These are phyloP conservation scores for Synergus gifuensis DNA, from an alignment of 2,888 invertebrate species.

Conservation along the genomic window DNA sequence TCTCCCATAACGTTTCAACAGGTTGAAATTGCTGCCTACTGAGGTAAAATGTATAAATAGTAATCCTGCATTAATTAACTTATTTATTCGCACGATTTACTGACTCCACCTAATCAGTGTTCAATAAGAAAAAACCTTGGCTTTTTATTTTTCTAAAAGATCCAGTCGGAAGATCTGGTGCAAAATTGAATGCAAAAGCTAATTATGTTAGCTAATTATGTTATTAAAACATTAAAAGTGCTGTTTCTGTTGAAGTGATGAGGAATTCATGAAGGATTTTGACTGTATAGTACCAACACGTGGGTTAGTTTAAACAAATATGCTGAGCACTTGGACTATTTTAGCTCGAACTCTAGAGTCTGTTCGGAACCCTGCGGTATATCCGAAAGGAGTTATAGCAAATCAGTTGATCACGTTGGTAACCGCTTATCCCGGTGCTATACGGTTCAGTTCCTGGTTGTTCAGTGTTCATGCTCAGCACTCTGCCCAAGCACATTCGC, in stretches of 20 bases:
- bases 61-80: slow-evolving; percentile 4
- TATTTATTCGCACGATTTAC: slow-evolving; percentile 5
- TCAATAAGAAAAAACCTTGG: background rate
- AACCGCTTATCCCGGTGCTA: slow-evolving; percentile 57
- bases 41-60: slow-evolving; percentile 1
- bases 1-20: slow-evolving; percentile 19
- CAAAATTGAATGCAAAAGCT: background rate
- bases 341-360: slow-evolving; percentile 5
- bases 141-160: too few species aligned
- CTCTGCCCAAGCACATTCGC: slow-evolving; percentile 15
- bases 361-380: slow-evolving; percentile 10
- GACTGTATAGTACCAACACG: background rate
- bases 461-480: slow-evolving; percentile 44
- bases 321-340: slow-evolving; percentile 9
- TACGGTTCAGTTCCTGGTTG: slow-evolving; percentile 57
- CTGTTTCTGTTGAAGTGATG: slow-evolving; percentile 4
- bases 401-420: slow-evolving; percentile 60
- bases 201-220: too few species aligned
- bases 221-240: too few species aligned
- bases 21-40: slow-evolving; percentile 21
- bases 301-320: slow-evolving; percentile 24
- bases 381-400: slow-evolving; percentile 10
- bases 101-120: background rate
- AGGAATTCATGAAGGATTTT: slow-evolving; percentile 6
- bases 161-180: too few species aligned